A percentile compares a stretch with the other conserved stretches of the same genome.
phyloP scores from a whole-genome alignment of 2,797 vertebrate genomes.

The Spea hammondii region DNA sequence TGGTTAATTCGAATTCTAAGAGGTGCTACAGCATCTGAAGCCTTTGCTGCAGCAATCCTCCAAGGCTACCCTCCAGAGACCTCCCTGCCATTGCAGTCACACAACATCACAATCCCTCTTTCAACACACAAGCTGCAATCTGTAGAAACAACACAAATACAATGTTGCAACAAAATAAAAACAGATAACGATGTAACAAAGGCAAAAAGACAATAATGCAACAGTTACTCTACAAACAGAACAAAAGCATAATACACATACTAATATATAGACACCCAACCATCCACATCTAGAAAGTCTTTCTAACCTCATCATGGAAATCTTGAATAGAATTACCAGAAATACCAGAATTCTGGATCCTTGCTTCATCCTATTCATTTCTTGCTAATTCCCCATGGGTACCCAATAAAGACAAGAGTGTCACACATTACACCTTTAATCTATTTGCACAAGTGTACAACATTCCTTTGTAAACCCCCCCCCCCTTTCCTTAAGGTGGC shows the following conservation, averaged over 20 bases:
- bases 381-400: background rate
- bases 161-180: too few species aligned
- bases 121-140: background rate
- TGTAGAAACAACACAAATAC: too few species aligned
- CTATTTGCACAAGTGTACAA: background rate
- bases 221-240: too few species aligned
- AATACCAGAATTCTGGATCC: too few species aligned
- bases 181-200: too few species aligned
- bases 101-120: background rate
- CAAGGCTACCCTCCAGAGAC: background rate
- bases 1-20: background rate
- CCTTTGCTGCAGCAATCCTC: background rate
- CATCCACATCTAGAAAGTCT: too few species aligned
- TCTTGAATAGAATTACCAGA: too few species aligned
- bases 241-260: too few species aligned
- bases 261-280: too few species aligned
- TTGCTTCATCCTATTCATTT: too few species aligned
- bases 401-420: background rate
- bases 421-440: background rate
- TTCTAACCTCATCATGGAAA: too few species aligned
- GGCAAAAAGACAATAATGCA: too few species aligned
- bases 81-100: background rate
- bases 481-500: constrained; percentile 35
- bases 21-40: background rate
- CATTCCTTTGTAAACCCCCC: constrained; percentile 29